phyloP scores from a whole-genome alignment of 30 jellyfish, hydroid and myxozoan genomes.

The Rhopilema esculentum region DNA sequence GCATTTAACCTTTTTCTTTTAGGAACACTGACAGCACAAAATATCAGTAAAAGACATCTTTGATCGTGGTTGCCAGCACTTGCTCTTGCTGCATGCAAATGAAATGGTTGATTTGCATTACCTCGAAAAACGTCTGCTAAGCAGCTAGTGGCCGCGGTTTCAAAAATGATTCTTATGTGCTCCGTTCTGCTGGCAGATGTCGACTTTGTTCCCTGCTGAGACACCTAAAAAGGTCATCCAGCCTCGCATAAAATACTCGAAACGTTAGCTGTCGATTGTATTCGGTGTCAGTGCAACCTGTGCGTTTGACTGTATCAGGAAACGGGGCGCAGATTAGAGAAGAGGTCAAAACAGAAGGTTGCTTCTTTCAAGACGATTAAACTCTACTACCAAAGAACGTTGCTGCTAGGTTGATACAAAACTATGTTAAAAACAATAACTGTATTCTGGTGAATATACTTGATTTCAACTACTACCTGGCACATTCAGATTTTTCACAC shows the following conservation, averaged over 20 bases:
- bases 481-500: not conserved
- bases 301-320: not conserved
- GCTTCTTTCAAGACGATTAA: not conserved
- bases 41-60: not conserved
- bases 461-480: no score
- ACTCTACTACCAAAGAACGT: not conserved
- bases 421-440: no score
- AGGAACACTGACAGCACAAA: not conserved
- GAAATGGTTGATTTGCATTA: not conserved
- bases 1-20: not conserved
- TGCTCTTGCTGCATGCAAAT: not conserved
- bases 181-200: conserved; percentile 54
- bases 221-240: conserved; percentile 49
- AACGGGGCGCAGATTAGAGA: not conserved
- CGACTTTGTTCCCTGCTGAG: conserved; percentile 53
- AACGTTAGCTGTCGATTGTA: not conserved
- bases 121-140: not conserved
- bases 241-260: conserved; percentile 9
- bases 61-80: not conserved
- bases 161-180: not conserved
- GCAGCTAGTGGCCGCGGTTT: not conserved
- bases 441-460: not conserved
- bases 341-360: not conserved
- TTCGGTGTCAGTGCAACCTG: conserved; percentile 4
- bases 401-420: not conserved